A percentile compares a stretch with the other conserved stretches of the same genome.
These are phyloP conservation scores for Drosophila rhopaloa DNA, from an alignment of 1,140 invertebrate species.

Conservation along the genomic window DNA sequence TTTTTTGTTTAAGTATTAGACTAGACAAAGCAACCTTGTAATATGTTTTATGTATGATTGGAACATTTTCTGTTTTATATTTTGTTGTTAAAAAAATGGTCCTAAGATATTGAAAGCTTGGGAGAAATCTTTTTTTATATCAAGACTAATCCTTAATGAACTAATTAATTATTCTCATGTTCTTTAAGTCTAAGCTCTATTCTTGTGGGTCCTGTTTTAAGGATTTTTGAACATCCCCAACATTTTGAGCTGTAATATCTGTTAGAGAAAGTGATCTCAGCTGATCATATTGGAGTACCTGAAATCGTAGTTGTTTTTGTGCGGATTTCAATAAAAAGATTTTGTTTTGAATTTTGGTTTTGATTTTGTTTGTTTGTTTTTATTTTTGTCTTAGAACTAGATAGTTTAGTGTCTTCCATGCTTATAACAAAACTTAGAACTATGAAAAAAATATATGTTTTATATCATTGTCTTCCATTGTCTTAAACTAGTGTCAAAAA, in stretches of 20 bases:
- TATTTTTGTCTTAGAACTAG: conserved; percentile 46
- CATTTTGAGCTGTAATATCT: background rate
- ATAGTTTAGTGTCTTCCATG: conserved; percentile 84
- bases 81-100: too few species aligned
- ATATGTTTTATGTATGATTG: too few species aligned
- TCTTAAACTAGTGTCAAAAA: conserved; percentile 56
- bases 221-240: background rate
- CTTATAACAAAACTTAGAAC: conserved; percentile 72
- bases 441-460: conserved; percentile 69
- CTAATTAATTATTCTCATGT: background rate
- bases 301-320: background rate
- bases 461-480: conserved; percentile 83
- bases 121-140: too few species aligned
- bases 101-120: too few species aligned
- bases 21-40: too few species aligned
- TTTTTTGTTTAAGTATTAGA: too few species aligned
- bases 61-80: too few species aligned
- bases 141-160: too few species aligned
- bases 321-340: conserved; percentile 25
- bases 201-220: too few species aligned
- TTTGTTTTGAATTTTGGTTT: conserved; percentile 31
- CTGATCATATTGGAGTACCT: background rate
- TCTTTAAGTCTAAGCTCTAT: background rate
- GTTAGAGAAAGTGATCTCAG: background rate
- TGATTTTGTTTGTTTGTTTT: conserved; percentile 47